Evolutionary conservation across 1,140 invertebrate genomes (phyloP).

Genomic region (Lepidurus packardi): DNA sequence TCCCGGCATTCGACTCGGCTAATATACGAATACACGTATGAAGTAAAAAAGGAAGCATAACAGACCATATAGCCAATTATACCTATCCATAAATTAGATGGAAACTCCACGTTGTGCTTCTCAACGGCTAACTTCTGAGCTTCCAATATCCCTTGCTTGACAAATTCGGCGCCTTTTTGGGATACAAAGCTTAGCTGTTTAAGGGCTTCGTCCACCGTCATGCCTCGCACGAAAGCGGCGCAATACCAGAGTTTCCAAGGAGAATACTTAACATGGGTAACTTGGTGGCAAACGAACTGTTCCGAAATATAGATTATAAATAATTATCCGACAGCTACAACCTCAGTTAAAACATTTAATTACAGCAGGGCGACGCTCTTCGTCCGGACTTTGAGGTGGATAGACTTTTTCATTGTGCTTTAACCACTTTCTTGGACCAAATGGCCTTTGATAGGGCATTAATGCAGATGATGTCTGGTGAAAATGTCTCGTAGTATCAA

Average conservation of each 20-base stretch:
- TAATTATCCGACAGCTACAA: slow-evolving; percentile 16
- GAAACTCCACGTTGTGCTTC: slow-evolving; percentile 89
- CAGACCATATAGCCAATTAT: slow-evolving; percentile 45
- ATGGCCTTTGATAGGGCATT: slow-evolving; percentile 40
- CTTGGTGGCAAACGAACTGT: slow-evolving; percentile 78
- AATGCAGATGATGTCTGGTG: neutral
- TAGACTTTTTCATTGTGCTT: slow-evolving; percentile 66
- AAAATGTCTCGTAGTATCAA: neutral
- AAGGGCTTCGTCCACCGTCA: slow-evolving; percentile 88
- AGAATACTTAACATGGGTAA: slow-evolving; percentile 79
- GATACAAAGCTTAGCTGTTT: slow-evolving; percentile 78
- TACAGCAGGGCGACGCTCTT: slow-evolving; percentile 74
- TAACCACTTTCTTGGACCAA: slow-evolving; percentile 40
- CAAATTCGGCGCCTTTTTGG: slow-evolving; percentile 73
- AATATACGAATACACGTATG: slow-evolving; percentile 39
- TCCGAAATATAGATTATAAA: slow-evolving; percentile 45
- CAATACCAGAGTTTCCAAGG: slow-evolving; percentile 89
- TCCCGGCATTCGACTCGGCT: slow-evolving; percentile 80
- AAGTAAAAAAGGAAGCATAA: slow-evolving; percentile 31
- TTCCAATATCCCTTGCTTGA: slow-evolving; percentile 76
- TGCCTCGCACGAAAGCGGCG: slow-evolving; percentile 75
- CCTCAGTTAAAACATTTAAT: slow-evolving; percentile 43
- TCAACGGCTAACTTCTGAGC: slow-evolving; percentile 80
- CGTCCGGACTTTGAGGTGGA: slow-evolving; percentile 66
- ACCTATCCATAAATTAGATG: slow-evolving; percentile 94